phyloP scores from a whole-genome alignment of 2,888 invertebrate species.

The Pachliopta kotzebuea region DNA sequence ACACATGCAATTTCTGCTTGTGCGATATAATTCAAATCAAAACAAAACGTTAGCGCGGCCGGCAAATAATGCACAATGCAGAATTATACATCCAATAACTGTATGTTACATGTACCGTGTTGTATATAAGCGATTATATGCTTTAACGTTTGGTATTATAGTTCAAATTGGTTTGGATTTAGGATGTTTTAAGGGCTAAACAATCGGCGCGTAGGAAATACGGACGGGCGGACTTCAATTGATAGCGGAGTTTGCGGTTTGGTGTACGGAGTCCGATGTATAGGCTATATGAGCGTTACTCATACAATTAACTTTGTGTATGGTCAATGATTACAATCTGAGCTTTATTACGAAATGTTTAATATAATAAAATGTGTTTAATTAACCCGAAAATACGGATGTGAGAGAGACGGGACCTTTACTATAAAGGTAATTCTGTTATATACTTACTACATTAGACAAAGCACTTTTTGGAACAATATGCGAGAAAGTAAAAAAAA shows the following conservation, averaged over 20 bases:
- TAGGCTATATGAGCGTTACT: slow-evolving; percentile 32
- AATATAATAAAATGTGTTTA: neutral
- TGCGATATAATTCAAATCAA: slow-evolving; percentile 25
- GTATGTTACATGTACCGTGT: neutral
- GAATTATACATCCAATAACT: slow-evolving; percentile 8
- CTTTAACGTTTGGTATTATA: neutral
- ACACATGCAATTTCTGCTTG: slow-evolving; percentile 23
- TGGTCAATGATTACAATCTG: slow-evolving; percentile 5
- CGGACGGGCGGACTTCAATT: slow-evolving; percentile 63
- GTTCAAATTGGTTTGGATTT: slow-evolving; percentile 10
- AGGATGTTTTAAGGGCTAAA: neutral
- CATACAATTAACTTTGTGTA: slow-evolving; percentile 17
- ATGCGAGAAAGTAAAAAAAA: no score
- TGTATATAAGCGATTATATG: slow-evolving; percentile 8
- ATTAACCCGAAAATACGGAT: no score
- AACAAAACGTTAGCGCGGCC: slow-evolving; percentile 43
- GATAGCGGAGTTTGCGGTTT: slow-evolving; percentile 59
- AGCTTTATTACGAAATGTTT: slow-evolving; percentile 1
- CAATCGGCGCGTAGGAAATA: slow-evolving; percentile 47
- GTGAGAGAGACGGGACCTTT: no score
- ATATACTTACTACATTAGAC: no score
- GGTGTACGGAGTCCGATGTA: slow-evolving; percentile 48
- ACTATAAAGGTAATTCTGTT: no score
- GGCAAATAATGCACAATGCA: slow-evolving; percentile 50
- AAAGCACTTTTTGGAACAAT: no score